Conservation (phyloP, 2,113 vertebrate species). For the Triplophysa dalaica region DNA sequence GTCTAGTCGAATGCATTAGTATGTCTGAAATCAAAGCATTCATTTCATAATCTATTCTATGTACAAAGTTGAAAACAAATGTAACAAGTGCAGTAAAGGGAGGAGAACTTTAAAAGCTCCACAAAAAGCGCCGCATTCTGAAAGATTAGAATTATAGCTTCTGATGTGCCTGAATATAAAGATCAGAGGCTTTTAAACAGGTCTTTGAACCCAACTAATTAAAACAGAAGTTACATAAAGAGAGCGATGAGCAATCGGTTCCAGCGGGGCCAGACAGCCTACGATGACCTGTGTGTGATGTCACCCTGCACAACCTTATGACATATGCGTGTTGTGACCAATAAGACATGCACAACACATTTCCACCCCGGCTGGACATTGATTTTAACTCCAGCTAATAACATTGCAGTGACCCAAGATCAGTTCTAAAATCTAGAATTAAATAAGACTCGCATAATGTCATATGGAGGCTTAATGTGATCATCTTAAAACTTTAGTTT, state of each 20-base stretch:
- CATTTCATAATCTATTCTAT: neutral
- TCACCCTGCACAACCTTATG: slow-evolving; percentile 12
- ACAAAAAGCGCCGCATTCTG: slow-evolving; percentile 21
- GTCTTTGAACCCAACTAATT: slow-evolving; percentile 31
- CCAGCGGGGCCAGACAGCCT: neutral
- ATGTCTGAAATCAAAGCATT: neutral
- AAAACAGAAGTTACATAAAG: slow-evolving; percentile 33
- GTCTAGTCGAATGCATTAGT: neutral
- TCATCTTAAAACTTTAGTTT: no score
- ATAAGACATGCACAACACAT: slow-evolving; percentile 10
- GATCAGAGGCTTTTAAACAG: slow-evolving; percentile 16
- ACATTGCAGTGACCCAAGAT: neutral
- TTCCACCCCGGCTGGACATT: neutral
- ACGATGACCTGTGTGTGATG: neutral
- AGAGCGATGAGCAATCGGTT: neutral
- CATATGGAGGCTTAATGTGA: no score
- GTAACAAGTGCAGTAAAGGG: neutral
- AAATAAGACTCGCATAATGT: neutral
- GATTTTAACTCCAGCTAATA: slow-evolving; percentile 24
- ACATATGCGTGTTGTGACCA: slow-evolving; percentile 22
- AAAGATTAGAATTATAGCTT: slow-evolving; percentile 21
- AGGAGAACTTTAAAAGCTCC: slow-evolving; percentile 24
- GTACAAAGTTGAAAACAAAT: slow-evolving; percentile 23
- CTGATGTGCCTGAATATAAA: slow-evolving; percentile 19
- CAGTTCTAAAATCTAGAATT: neutral